A percentile compares a stretch with the other conserved stretches of the same genome.
Evolutionary conservation across 2,888 invertebrate species (phyloP).

Genomic region (Dastarcus helophoroides): DNA sequence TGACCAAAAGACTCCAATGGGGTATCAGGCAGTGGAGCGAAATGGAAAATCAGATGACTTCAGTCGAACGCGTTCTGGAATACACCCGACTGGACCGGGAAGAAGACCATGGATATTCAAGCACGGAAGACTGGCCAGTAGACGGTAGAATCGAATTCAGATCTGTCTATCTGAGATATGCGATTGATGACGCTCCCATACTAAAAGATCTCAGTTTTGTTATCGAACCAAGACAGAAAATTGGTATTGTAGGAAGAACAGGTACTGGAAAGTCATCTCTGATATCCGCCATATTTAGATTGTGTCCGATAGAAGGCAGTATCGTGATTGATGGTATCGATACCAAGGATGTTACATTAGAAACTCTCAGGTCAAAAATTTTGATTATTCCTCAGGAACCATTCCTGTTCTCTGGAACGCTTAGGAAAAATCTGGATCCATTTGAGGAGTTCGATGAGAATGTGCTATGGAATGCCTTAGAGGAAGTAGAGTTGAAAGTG

Average conservation of each 20-base stretch:
- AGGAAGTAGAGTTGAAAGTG: slow-evolving; percentile 70
- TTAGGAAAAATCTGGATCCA: slow-evolving; percentile 83
- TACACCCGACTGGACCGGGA: slow-evolving; percentile 29
- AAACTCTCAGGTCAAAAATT: slow-evolving; percentile 39
- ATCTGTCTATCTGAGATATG: slow-evolving; percentile 60
- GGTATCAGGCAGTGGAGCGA: slow-evolving; percentile 77
- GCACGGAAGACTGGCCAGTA: slow-evolving; percentile 64
- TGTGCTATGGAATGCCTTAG: slow-evolving; percentile 72
- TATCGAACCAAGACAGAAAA: slow-evolving; percentile 57
- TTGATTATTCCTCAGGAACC: slow-evolving; percentile 50
- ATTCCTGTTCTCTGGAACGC: slow-evolving; percentile 71
- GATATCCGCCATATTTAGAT: slow-evolving; percentile 57
- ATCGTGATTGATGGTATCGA: slow-evolving; percentile 52
- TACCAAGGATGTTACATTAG: slow-evolving; percentile 41
- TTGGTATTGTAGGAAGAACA: slow-evolving; percentile 75
- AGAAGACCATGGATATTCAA: slow-evolving; percentile 46
- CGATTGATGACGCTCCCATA: slow-evolving; percentile 58
- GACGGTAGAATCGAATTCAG: slow-evolving; percentile 57
- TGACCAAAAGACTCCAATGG: slow-evolving; percentile 57
- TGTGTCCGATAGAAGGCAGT: slow-evolving; percentile 45
- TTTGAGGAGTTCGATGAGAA: slow-evolving; percentile 70
- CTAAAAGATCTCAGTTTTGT: slow-evolving; percentile 58
- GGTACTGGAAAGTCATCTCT: slow-evolving; percentile 69
- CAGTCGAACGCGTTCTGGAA: slow-evolving; percentile 66
- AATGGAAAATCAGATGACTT: slow-evolving; percentile 74